A percentile compares a stretch with the other conserved stretches of the same genome.
phyloP scores from a whole-genome alignment of 2,888 invertebrate genomes.

The Tuberolachnus salignus region DNA sequence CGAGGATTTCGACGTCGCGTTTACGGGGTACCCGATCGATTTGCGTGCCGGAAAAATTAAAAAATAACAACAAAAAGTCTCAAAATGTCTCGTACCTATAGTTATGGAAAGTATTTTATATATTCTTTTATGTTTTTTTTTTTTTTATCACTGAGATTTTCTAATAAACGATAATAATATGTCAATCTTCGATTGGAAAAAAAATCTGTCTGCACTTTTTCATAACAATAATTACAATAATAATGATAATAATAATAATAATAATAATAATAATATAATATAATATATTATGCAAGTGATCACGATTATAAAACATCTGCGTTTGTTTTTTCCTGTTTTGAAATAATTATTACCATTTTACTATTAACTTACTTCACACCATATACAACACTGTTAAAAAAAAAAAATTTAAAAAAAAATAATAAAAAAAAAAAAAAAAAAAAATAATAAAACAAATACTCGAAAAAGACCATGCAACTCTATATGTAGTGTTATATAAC shows the following conservation, averaged over 20 bases:
- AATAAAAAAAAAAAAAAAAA: not conserved
- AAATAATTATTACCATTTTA: not conserved
- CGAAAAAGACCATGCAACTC: constrained; percentile 43
- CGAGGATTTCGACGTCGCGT: not conserved
- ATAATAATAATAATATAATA: no score
- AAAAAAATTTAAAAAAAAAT: not conserved
- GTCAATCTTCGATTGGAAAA: constrained; percentile 32
- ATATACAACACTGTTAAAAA: constrained; percentile 14
- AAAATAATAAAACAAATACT: constrained; percentile 6
- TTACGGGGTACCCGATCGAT: no score
- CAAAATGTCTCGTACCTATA: no score
- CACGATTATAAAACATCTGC: constrained; percentile 1
- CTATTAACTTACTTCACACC: constrained; percentile 26
- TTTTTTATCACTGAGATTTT: not conserved
- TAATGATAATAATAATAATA: no score
- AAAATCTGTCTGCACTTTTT: not conserved
- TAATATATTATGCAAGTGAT: no score
- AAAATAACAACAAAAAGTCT: no score
- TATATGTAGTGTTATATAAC: not conserved
- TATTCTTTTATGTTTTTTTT: no score
- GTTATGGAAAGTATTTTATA: no score
- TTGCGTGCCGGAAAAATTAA: no score
- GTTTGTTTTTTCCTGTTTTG: not conserved
- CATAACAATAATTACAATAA: not conserved
- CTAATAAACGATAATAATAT: not conserved